Evolutionary conservation across 2,888 invertebrate species (phyloP), one percentile per base, ranked within the genome.

Genomic region (Andrena praecox): DNA sequence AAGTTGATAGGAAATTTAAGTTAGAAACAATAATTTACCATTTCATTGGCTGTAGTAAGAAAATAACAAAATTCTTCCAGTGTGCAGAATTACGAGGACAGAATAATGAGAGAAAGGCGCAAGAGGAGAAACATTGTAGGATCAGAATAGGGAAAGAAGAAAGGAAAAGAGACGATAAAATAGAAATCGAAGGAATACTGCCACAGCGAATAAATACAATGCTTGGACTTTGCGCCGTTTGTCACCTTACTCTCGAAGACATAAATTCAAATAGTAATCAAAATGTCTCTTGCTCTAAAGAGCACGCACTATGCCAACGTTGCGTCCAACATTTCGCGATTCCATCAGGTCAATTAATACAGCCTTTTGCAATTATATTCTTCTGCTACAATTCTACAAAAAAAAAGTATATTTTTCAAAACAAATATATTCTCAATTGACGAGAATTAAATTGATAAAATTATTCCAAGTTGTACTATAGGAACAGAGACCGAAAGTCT

Each of bases 301-400:
- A 89, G 24, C 93, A 92, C 67, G 71, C 90, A 4, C 72, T 93
- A n/a, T 93, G 93, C 73, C 89, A 90, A 62, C 89, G 88, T 42
- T 93, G 93, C 73, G 87, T 91, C 33, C 89, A 89, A 67, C 84
- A 89, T 64, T 90, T 90, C 60, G 85, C 90, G 1, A 84, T 91
- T 68, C 89, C 86, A 82, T 89, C 92, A 87, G 92, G 93, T 93
- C 82, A 63, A 71, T 85, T 68, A 63, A 75, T 69, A 24, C n/a
- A 62, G 27, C 29, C 12, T 59, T 27, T 20, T 33, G 54, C 59
- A 67, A 59, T 31, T 56, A 60, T 54, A 52, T 67, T 33, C 27
- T 67, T 33, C 27, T 54, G 8, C 10, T 24, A 31, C n/a, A 48
- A 52, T 33, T 62, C 12, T 48, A 27, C 10, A 27, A 16, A 7